These are phyloP conservation scores for Syngnathus rostellatus DNA, from an alignment of 2,797 vertebrate species.

Conservation along the genomic window DNA sequence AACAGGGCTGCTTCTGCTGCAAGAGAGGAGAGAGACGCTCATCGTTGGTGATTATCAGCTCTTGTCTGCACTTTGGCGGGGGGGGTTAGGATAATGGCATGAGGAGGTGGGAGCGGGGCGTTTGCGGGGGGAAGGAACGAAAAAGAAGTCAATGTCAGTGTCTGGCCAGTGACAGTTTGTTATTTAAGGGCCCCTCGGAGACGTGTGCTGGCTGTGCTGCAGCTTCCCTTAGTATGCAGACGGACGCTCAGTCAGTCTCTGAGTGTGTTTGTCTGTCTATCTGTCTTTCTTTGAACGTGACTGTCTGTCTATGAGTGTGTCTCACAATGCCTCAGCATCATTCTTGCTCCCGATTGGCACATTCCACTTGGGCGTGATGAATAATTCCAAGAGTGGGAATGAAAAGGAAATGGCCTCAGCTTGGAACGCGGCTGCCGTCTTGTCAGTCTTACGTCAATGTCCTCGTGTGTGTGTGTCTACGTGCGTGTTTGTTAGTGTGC, in stretches of 20 bases:
- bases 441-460: conserved; percentile 48
- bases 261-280: conserved; percentile 25
- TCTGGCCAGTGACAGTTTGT: conserved; percentile 69
- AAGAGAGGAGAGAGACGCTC: conserved; percentile 27
- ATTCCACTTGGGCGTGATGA: conserved; percentile 52
- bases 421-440: conserved; percentile 48
- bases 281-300: conserved; percentile 27
- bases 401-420: conserved; percentile 58
- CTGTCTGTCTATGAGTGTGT: conserved; percentile 19
- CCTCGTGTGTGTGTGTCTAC: conserved; percentile 22
- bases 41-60: conserved; percentile 62
- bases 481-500: conserved; percentile 23
- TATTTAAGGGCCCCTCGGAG: conserved; percentile 63
- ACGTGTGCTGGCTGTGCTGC: conserved; percentile 60
- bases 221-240: conserved; percentile 66
- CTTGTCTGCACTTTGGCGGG: conserved; percentile 41
- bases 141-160: conserved; percentile 59
- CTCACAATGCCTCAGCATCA: conserved; percentile 36
- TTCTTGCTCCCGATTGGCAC: conserved; percentile 42
- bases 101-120: background rate
- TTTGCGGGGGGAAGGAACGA: conserved; percentile 23
- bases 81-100: background rate
- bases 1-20: conserved; percentile 44
- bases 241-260: conserved; percentile 49
- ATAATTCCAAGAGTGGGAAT: conserved; percentile 58